Evolutionary conservation across 2,113 vertebrate genomes (phyloP).

Genomic region (Sander lucioperca): DNA sequence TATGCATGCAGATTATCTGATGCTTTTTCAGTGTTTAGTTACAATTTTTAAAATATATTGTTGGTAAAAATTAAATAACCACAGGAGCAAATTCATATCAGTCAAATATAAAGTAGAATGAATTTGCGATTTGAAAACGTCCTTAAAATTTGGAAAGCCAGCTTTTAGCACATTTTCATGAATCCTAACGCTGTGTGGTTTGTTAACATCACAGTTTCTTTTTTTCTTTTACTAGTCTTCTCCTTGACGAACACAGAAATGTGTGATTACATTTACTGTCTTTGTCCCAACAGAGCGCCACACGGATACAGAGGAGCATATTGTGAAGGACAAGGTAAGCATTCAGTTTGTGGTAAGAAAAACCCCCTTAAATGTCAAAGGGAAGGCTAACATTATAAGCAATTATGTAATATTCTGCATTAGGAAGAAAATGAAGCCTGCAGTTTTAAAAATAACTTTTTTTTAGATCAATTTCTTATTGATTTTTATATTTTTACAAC

Average conservation of each 20-base stretch:
- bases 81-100: not conserved
- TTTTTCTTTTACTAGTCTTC: not conserved
- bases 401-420: slow-evolving; percentile 9
- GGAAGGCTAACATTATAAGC: not conserved
- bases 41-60: too few relatives aligned
- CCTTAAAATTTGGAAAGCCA: not conserved
- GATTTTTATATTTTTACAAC: too few relatives aligned
- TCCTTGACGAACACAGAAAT: not conserved
- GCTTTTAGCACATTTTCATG: not conserved
- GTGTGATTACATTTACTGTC: not conserved
- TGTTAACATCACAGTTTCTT: not conserved
- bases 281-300: slow-evolving; percentile 52
- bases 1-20: rapidly evolving
- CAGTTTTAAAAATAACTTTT: slow-evolving; percentile 3
- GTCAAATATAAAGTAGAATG: not conserved
- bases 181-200: not conserved
- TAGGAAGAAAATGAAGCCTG: not conserved
- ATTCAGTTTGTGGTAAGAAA: not conserved
- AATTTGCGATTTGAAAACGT: not conserved
- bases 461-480: too few relatives aligned
- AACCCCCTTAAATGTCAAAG: slow-evolving; percentile 21
- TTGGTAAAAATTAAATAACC: too few relatives aligned
- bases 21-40: not conserved
- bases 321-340: slow-evolving; percentile 58
- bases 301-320: not conserved